A percentile compares a stretch with the other conserved stretches of the same genome.
These are phyloP conservation scores for Tupiocoris notatus DNA, from an alignment of 2,888 invertebrate species.

Conservation along the genomic window DNA sequence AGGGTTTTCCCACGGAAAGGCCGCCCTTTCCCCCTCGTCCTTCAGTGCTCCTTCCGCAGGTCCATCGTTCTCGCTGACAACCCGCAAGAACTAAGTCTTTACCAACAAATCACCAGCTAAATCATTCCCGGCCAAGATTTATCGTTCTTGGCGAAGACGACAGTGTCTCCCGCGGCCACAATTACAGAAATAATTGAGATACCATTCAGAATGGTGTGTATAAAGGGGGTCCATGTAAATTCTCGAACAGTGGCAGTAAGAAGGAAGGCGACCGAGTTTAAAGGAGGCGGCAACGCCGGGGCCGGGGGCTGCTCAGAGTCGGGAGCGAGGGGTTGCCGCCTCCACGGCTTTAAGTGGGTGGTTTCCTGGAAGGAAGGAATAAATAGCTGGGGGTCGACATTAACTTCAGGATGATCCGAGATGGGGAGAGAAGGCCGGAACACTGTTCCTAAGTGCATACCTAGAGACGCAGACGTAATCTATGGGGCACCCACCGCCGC, in stretches of 20 bases:
- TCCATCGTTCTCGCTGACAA: constrained; percentile 1
- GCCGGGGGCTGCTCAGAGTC: constrained; percentile 6
- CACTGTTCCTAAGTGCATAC: constrained; percentile 47
- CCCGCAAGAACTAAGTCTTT: constrained; percentile 41
- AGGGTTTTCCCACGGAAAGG: not conserved
- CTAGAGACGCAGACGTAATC: constrained; percentile 43
- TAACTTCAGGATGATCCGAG: constrained; percentile 44
- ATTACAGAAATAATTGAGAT: constrained; percentile 48
- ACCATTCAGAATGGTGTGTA: constrained; percentile 46
- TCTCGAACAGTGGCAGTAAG: constrained; percentile 35
- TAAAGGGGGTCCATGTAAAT: constrained; percentile 47
- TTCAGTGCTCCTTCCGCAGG: no score
- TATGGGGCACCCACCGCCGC: constrained; percentile 31
- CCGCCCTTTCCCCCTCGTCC: not conserved
- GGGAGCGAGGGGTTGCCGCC: constrained; percentile 20
- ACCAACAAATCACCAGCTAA: constrained; percentile 41
- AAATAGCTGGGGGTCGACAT: constrained; percentile 47
- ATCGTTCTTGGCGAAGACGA: constrained; percentile 44
- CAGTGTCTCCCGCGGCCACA: constrained; percentile 44
- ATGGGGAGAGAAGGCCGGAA: constrained; percentile 43
- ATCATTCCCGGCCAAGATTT: constrained; percentile 44
- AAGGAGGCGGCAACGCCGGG: constrained; percentile 26
- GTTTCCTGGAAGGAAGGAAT: constrained; percentile 49
- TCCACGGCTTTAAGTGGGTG: constrained; percentile 46
- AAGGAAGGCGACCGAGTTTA: constrained; percentile 13